Percentiles rank a stretch among this genome's conserved stretches.
Conservation (phyloP, 2,888 invertebrate genomes). For the Pteria penguin region DNA sequence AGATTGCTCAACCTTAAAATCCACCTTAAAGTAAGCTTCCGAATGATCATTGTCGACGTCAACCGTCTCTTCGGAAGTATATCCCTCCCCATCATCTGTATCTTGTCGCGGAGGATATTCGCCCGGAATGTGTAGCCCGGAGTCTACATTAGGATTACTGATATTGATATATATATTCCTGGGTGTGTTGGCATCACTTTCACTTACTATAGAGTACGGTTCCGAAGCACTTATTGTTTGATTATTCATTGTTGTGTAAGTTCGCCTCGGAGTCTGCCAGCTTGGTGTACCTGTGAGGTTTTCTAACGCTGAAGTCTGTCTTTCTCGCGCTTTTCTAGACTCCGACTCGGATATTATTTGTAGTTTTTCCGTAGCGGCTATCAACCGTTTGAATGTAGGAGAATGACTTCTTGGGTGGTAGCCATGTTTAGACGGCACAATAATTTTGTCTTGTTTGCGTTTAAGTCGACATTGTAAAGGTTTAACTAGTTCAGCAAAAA, state of each 20-base stretch:
- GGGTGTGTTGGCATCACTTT: not conserved
- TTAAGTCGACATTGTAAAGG: slow-evolving; percentile 58
- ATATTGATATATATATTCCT: slow-evolving; percentile 1
- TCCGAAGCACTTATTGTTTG: slow-evolving; percentile 11
- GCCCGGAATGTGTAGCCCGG: slow-evolving; percentile 3
- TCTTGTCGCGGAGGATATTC: slow-evolving; percentile 12
- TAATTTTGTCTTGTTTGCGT: slow-evolving; percentile 52
- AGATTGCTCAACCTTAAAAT: slow-evolving; percentile 56
- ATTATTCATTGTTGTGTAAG: not conserved
- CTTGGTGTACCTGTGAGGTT: slow-evolving; percentile 38
- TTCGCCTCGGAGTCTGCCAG: slow-evolving; percentile 18
- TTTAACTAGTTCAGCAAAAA: slow-evolving; percentile 61
- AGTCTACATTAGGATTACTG: not conserved
- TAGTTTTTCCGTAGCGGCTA: slow-evolving; percentile 63
- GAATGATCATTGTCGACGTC: slow-evolving; percentile 6
- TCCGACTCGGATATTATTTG: slow-evolving; percentile 40
- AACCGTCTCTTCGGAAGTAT: slow-evolving; percentile 10
- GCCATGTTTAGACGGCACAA: slow-evolving; percentile 66
- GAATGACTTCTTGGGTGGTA: slow-evolving; percentile 67
- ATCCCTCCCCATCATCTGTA: not conserved
- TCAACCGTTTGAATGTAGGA: slow-evolving; percentile 66
- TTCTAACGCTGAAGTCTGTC: slow-evolving; percentile 6
- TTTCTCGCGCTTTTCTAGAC: not conserved
- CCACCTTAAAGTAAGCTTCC: slow-evolving; percentile 53
- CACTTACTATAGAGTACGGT: not conserved